Evolutionary conservation across 2,113 vertebrate genomes (phyloP).

Genomic region (Archilochus colubris): DNA sequence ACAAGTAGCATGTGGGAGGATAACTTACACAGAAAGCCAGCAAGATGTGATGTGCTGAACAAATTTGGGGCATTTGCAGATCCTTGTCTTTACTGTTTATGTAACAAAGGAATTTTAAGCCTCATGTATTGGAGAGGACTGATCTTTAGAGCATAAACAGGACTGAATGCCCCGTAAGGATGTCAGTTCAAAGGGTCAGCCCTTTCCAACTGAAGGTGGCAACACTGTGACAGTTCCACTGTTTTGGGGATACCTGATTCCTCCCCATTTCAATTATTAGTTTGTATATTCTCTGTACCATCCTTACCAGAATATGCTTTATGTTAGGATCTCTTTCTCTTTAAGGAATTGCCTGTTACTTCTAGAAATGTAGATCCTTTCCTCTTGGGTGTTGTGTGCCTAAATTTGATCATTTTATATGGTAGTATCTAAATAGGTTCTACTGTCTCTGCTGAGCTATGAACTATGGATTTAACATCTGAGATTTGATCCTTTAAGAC

Average conservation of each 20-base stretch:
- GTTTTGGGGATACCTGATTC: not conserved
- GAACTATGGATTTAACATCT: not conserved
- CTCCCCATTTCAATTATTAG: not conserved
- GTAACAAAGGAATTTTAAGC: not conserved
- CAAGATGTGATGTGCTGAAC: not conserved
- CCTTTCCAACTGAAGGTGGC: not conserved
- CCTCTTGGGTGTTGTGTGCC: not conserved
- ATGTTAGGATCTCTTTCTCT: not conserved
- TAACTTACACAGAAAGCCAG: not conserved
- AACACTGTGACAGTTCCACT: not conserved
- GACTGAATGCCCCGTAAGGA: not conserved
- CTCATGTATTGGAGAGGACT: not conserved
- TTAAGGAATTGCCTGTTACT: not conserved
- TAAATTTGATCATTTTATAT: not conserved
- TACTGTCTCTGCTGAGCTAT: not conserved
- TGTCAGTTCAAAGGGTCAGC: not conserved
- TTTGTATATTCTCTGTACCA: not conserved
- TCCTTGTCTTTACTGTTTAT: not conserved
- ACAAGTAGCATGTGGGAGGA: not conserved
- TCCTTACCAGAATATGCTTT: not conserved
- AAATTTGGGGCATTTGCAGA: not conserved
- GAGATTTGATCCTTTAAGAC: not conserved
- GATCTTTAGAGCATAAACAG: not conserved
- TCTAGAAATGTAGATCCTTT: not conserved
- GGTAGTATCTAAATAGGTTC: not conserved